Evolutionary conservation across 2,797 vertebrate species (phyloP), one percentile per base, ranked within the genome.

Genomic region (Anguilla pacifica): DNA sequence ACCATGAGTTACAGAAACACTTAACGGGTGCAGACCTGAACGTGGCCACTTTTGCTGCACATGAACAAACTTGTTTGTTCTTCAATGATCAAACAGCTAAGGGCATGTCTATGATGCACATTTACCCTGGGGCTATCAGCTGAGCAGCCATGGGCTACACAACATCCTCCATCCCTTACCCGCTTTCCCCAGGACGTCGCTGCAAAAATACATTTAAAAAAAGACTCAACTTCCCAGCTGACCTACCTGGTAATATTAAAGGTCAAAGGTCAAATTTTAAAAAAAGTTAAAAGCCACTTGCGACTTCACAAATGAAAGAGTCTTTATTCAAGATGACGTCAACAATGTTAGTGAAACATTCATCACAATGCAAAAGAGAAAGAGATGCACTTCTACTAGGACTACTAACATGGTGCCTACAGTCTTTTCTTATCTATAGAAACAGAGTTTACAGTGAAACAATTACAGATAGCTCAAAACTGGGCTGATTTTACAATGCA

Each of bases 271-370:
- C 3, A 46, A 43, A 19, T 61, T 61, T 53, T 51, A 51, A 31
- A 35, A 77, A 17, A 77, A 77, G 17, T 43, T 3, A 43, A 79
- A 79, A 81, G 39, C 17, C 22, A 81, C 28, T 81, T 49, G 77
- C 39, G 6, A 81, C 46, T 81, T 81, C 77, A 81, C 77, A 81
- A 81, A 81, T 81, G 77, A 81, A 81, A n/a, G 39, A 51, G 77
- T 49, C 77, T 81, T 81, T 81, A 81, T 81, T 81, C 77, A 51
- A 81, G 77, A 81, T 43, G 6, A 81, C 22, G 77, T 81, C 77
- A 81, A 81, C 77, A 81, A 81, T n/a, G 77, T 81, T 81, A 81
- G 43, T 51, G 77, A 81, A 81, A 81, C 77, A 81, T 49, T 81
- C 77, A 49, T 81, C 77, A 81, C 77, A 81, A 81, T 81, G 77